A percentile compares a stretch with the other conserved stretches of the same genome.
Evolutionary conservation across 92 coral and sea anemone genomes (phyloP).

Genomic region (Palythoa heliodiscus): DNA sequence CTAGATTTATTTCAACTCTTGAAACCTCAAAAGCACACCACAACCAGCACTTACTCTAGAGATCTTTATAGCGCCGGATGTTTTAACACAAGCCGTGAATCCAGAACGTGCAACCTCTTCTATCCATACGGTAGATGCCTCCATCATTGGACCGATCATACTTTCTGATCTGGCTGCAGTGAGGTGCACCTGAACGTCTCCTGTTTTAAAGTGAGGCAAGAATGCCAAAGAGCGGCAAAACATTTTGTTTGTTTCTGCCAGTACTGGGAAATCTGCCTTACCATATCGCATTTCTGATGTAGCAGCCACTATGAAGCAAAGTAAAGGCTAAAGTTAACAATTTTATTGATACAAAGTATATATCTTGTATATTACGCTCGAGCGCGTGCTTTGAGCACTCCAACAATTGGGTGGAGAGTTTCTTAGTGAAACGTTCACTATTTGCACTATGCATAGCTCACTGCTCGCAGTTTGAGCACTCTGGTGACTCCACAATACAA

Average conservation of each 20-base stretch:
- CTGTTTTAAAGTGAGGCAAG: conserved; percentile 50
- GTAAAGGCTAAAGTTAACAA: neutral
- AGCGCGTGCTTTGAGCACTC: no score
- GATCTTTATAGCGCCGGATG: conserved; percentile 56
- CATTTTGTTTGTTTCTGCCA: conserved; percentile 20
- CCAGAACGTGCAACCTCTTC: conserved; percentile 55
- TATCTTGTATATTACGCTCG: no score
- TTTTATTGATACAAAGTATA: neutral
- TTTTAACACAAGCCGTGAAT: conserved; percentile 68
- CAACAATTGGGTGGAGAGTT: no score
- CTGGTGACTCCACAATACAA: no score
- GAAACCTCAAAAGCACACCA: neutral
- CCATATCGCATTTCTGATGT: conserved; percentile 34
- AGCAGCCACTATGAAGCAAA: conserved; percentile 2
- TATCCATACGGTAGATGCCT: conserved; percentile 81
- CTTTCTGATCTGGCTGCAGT: conserved; percentile 60
- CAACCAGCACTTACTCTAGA: conserved; percentile 47
- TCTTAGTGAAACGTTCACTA: no score
- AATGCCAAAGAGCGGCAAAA: conserved; percentile 50
- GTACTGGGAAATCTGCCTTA: conserved; percentile 21
- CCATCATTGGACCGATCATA: conserved; percentile 47
- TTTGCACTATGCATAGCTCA: no score
- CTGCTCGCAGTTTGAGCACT: no score
- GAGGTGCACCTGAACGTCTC: conserved; percentile 62
- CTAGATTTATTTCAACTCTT: neutral